Conservation (phyloP, 1,140 invertebrate species). For the Thalassaphorura encarpata region DNA sequence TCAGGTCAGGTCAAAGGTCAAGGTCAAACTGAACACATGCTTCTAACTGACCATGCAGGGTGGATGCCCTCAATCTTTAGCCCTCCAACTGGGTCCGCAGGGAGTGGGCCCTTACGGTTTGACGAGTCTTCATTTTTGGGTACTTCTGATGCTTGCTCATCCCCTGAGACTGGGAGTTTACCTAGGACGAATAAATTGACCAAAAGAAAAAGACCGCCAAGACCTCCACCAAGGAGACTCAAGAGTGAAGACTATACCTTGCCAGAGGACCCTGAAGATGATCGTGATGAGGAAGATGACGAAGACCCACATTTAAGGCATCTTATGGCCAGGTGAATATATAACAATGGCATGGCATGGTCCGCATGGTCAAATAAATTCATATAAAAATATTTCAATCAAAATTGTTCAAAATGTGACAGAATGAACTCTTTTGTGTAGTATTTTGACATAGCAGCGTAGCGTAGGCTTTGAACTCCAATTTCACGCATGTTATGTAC, state of each 20-base stretch:
- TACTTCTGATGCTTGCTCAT: constrained; percentile 32
- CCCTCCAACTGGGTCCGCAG: constrained; percentile 23
- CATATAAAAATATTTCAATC: too few species aligned
- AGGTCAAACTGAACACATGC: too few species aligned
- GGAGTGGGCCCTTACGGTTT: constrained; percentile 29
- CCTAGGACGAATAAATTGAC: constrained; percentile 30
- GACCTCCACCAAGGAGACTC: constrained; percentile 29
- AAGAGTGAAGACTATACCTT: constrained; percentile 29
- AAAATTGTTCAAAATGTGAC: too few species aligned
- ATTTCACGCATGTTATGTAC: too few species aligned
- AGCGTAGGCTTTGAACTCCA: too few species aligned
- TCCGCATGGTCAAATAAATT: too few species aligned
- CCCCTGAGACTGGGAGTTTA: constrained; percentile 31
- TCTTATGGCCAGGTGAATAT: constrained; percentile 30
- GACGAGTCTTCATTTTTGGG: constrained; percentile 32
- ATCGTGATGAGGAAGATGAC: constrained; percentile 27
- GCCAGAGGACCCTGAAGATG: constrained; percentile 26
- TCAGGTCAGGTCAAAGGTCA: too few species aligned
- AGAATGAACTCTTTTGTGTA: too few species aligned
- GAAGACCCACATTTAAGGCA: constrained; percentile 31
- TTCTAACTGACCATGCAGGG: too few species aligned
- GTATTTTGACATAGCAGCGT: too few species aligned
- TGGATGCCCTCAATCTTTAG: constrained; percentile 25
- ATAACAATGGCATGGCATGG: too few species aligned
- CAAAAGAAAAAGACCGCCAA: constrained; percentile 31